A percentile compares a stretch with the other conserved stretches of the same genome.
Evolutionary conservation across 1,140 invertebrate species (phyloP).

Genomic region (Drosophila nigrodunni): DNA sequence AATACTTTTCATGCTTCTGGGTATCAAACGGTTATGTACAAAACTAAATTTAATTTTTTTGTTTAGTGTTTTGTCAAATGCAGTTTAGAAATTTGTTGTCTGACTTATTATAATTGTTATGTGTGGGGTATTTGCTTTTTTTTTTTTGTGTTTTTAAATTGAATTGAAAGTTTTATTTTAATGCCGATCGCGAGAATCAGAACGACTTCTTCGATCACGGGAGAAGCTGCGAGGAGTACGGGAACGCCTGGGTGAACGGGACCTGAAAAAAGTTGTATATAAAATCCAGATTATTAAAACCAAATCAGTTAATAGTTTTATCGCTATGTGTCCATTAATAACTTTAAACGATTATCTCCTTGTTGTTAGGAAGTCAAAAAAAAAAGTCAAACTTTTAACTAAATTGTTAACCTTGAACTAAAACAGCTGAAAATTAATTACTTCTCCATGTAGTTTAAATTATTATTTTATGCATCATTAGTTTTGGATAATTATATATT

Average conservation of each 20-base stretch:
- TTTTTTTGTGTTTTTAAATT: conserved; percentile 1
- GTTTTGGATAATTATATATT: not conserved
- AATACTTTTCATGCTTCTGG: conserved; percentile 9
- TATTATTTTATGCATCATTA: not conserved
- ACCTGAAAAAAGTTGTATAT: conserved; percentile 50
- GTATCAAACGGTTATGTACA: conserved; percentile 23
- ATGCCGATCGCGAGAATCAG: conserved; percentile 61
- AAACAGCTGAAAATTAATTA: no score
- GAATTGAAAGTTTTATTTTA: conserved; percentile 26
- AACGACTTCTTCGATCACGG: conserved; percentile 59
- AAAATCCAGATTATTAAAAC: conserved; percentile 20
- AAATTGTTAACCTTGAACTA: no score
- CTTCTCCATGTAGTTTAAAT: not conserved
- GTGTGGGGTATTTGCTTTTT: not conserved
- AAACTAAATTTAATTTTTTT: conserved; percentile 20
- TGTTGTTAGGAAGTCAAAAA: no score
- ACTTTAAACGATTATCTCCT: not conserved
- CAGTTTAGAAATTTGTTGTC: conserved; percentile 5
- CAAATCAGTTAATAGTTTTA: not conserved
- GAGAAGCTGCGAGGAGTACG: conserved; percentile 64
- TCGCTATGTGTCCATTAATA: not conserved
- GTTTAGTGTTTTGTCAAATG: conserved; percentile 16
- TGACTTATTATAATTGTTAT: conserved; percentile 16
- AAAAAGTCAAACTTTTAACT: no score
- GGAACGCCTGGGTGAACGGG: conserved; percentile 61